These are phyloP conservation scores for Bufotes viridis DNA, from an alignment of 2,797 vertebrate species.

Conservation along the genomic window DNA sequence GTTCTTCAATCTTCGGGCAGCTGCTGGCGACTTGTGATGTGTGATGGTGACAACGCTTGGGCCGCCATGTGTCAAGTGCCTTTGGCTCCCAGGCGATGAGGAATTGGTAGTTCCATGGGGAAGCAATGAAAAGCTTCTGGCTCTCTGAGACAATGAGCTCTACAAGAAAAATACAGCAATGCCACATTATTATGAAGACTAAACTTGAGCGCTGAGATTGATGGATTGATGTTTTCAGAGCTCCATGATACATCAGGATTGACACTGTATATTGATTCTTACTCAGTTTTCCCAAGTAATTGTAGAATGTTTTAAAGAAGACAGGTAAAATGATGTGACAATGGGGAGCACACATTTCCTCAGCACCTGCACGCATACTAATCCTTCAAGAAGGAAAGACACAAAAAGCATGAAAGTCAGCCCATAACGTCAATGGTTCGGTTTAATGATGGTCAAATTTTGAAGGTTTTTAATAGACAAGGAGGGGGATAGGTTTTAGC, in stretches of 20 bases:
- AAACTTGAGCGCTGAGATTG: constrained; percentile 20
- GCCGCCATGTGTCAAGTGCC: constrained; percentile 76
- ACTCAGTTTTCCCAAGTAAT: background rate
- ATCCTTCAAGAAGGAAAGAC: background rate
- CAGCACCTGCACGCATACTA: constrained; percentile 24
- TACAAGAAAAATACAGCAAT: constrained; percentile 72
- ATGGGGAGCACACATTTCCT: constrained; percentile 5
- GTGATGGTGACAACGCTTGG: constrained; percentile 90
- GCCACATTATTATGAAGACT: constrained; percentile 62
- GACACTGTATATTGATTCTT: constrained; percentile 17
- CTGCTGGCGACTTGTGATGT: constrained; percentile 94
- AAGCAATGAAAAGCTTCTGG: constrained; percentile 90
- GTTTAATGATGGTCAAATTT: background rate
- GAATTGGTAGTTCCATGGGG: constrained; percentile 84
- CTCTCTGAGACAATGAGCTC: constrained; percentile 82
- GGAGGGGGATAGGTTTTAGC: background rate
- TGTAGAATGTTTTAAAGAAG: constrained; percentile 8
- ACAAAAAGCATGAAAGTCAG: background rate
- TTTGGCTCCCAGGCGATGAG: constrained; percentile 86
- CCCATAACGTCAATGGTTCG: background rate
- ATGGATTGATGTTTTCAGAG: constrained; percentile 27
- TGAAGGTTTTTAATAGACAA: background rate
- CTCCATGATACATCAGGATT: constrained; percentile 23
- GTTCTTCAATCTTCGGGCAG: constrained; percentile 84
- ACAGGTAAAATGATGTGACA: constrained; percentile 16